Evolutionary conservation across 2,888 invertebrate genomes (phyloP).

Genomic region (Trachelus iudaicus): DNA sequence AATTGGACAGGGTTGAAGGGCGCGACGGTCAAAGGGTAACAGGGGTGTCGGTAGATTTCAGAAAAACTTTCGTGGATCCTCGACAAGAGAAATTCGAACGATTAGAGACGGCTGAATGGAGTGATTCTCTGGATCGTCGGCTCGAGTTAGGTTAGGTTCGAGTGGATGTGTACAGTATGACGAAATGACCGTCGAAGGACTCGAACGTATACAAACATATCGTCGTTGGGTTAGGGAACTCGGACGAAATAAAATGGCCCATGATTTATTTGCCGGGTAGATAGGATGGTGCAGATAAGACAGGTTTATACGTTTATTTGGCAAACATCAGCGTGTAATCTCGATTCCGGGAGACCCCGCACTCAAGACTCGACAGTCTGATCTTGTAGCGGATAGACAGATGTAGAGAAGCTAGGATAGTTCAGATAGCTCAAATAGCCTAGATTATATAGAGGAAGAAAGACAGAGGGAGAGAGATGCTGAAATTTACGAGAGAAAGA

Average conservation of each 20-base stretch:
- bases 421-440: not conserved
- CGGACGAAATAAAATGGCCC: conserved; percentile 27
- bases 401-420: conserved; percentile 11
- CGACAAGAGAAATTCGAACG: not conserved
- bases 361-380: not conserved
- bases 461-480: not conserved
- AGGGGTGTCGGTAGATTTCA: not conserved
- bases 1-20: not conserved
- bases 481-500: not conserved
- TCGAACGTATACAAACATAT: not conserved
- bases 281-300: conserved; percentile 25
- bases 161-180: not conserved
- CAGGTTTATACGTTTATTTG: conserved; percentile 35
- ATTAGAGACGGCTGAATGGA: not conserved
- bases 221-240: not conserved
- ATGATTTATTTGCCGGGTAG: conserved; percentile 35
- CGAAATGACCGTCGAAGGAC: not conserved
- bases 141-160: not conserved
- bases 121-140: not conserved
- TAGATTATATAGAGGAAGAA: conserved; percentile 4
- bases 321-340: conserved; percentile 39
- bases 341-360: conserved; percentile 28
- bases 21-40: not conserved
- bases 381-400: conserved; percentile 25
- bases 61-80: not conserved